phyloP scores from a whole-genome alignment of 2,113 vertebrate species.

The Carassius carassius region DNA sequence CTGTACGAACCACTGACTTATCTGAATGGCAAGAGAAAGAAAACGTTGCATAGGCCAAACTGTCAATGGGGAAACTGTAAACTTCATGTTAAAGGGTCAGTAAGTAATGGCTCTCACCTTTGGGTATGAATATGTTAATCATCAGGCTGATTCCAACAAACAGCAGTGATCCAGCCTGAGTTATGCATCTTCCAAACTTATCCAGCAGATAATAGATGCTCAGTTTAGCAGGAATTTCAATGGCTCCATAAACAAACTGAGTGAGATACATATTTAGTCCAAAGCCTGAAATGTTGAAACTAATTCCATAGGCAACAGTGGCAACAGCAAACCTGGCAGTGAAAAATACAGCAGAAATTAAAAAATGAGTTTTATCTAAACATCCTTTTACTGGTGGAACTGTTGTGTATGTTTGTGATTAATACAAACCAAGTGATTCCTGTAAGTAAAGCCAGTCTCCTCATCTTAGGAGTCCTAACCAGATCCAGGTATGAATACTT shows the following conservation, averaged over 20 bases:
- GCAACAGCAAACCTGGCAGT: constrained; percentile 71
- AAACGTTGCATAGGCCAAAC: neutral
- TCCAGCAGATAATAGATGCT: constrained; percentile 67
- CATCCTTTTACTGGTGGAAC: neutral
- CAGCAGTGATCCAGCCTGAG: constrained; percentile 57
- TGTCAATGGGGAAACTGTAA: no score
- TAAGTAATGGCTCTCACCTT: constrained; percentile 62
- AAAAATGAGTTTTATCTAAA: neutral
- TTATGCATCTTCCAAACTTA: constrained; percentile 66
- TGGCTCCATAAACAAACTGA: constrained; percentile 68
- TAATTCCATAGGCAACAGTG: constrained; percentile 71
- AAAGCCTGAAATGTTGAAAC: constrained; percentile 74
- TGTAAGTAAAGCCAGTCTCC: constrained; percentile 69
- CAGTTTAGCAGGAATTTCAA: constrained; percentile 74
- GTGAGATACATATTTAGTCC: constrained; percentile 75
- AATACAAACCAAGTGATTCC: constrained; percentile 69
- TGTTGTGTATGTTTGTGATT: neutral
- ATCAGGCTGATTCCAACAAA: constrained; percentile 67
- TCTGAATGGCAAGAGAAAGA: constrained; percentile 62
- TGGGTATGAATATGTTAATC: constrained; percentile 72
- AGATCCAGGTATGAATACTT: constrained; percentile 74
- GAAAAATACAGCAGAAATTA: neutral
- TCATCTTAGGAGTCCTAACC: constrained; percentile 74
- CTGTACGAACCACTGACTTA: constrained; percentile 64
- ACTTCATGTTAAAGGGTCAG: neutral